Conservation (phyloP, 2,888 invertebrate species). For the Heliconius aoede region DNA sequence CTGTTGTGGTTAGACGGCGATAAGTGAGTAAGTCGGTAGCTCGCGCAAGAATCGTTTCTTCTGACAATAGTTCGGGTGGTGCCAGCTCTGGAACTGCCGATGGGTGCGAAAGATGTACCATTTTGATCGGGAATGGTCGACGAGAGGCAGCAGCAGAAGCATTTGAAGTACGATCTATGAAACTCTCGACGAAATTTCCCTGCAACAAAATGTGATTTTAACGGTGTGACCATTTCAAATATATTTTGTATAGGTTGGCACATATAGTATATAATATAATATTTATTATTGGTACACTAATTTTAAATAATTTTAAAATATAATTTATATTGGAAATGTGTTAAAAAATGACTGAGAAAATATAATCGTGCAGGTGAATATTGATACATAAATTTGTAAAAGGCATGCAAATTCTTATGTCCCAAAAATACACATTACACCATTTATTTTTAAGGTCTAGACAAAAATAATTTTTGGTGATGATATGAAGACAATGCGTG, state of each 20-base stretch:
- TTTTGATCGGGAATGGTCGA: slow-evolving; percentile 65
- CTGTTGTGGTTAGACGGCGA: slow-evolving; percentile 78
- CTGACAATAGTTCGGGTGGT: slow-evolving; percentile 75
- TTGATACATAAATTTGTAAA: slow-evolving; percentile 45
- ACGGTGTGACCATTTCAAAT: neutral
- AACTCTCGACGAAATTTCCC: slow-evolving; percentile 90
- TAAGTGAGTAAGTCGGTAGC: slow-evolving; percentile 75
- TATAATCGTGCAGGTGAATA: slow-evolving; percentile 41
- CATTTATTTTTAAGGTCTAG: neutral
- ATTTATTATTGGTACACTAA: neutral
- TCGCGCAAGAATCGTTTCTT: slow-evolving; percentile 77
- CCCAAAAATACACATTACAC: slow-evolving; percentile 4
- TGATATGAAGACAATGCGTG: slow-evolving; percentile 12
- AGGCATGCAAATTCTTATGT: slow-evolving; percentile 47
- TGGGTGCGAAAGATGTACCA: slow-evolving; percentile 75
- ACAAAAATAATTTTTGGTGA: neutral
- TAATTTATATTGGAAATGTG: slow-evolving; percentile 14
- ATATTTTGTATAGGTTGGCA: neutral
- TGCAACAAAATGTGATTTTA: slow-evolving; percentile 70
- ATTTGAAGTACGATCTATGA: slow-evolving; percentile 87
- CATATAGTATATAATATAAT: neutral
- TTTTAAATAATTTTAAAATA: neutral
- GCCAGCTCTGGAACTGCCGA: slow-evolving; percentile 75
- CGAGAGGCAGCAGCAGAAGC: slow-evolving; percentile 76
- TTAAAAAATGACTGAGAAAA: slow-evolving; percentile 33